phyloP scores from a whole-genome alignment of 1,140 invertebrate species.

The Spodoptera litura region DNA sequence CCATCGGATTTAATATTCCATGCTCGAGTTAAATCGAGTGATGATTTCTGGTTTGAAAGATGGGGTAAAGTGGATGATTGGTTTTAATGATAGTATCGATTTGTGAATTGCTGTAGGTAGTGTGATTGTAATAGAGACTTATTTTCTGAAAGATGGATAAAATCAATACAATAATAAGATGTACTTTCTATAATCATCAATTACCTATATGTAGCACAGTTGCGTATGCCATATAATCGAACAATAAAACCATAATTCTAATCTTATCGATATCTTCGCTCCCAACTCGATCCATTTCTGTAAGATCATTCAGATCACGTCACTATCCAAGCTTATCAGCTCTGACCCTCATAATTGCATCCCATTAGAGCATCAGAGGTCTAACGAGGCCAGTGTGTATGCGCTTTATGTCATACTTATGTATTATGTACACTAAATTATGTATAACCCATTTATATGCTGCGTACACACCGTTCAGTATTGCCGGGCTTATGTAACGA shows the following conservation, averaged over 20 bases:
- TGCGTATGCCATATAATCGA: too few relatives aligned
- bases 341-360: conserved; percentile 65
- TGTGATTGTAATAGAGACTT: too few relatives aligned
- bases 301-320: conserved; percentile 28
- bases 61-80: neutral
- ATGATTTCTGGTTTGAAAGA: conserved; percentile 11
- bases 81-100: neutral
- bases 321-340: conserved; percentile 58
- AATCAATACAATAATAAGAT: too few relatives aligned
- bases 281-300: neutral
- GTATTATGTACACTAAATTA: conserved; percentile 56
- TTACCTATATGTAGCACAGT: too few relatives aligned
- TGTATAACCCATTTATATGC: conserved; percentile 57
- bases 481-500: conserved; percentile 19
- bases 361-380: conserved; percentile 62
- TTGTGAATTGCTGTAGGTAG: too few relatives aligned
- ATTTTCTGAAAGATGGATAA: too few relatives aligned
- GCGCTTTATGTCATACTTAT: conserved; percentile 50
- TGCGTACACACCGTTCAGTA: neutral
- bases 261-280: neutral
- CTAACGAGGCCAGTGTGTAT: conserved; percentile 58
- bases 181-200: too few relatives aligned
- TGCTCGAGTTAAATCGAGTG: neutral
- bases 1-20: conserved; percentile 16
- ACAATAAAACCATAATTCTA: neutral